Percentiles rank a stretch among this genome's conserved stretches.
Conservation (phyloP, 2,888 invertebrate genomes). For the Cheilosia variabilis region DNA sequence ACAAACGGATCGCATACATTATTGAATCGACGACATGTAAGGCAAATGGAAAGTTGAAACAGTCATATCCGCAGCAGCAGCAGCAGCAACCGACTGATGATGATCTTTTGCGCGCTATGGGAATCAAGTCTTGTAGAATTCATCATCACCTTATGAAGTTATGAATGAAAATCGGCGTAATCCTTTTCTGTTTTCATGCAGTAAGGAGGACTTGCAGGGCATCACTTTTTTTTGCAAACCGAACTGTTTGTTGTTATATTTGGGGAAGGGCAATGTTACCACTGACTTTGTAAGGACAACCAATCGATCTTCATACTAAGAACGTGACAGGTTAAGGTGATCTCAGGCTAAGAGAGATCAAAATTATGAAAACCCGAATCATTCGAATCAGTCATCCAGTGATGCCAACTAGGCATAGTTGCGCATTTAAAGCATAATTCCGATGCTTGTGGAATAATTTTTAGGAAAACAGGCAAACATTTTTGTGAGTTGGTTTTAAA, state of each 20-base stretch:
- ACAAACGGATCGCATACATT: conserved; percentile 55
- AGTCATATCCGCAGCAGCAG: conserved; percentile 53
- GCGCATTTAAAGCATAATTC: too few relatives aligned
- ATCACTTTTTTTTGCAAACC: background rate
- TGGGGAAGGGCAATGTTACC: too few relatives aligned
- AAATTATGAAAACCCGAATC: too few relatives aligned
- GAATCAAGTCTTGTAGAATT: conserved; percentile 48
- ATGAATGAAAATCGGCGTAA: conserved; percentile 56
- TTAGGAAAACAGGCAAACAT: too few relatives aligned
- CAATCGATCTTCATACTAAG: too few relatives aligned
- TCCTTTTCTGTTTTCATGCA: background rate
- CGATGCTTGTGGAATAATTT: too few relatives aligned
- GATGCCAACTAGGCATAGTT: too few relatives aligned
- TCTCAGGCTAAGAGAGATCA: too few relatives aligned
- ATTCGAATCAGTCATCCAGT: too few relatives aligned
- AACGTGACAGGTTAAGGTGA: too few relatives aligned
- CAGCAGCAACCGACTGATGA: background rate
- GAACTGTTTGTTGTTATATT: background rate
- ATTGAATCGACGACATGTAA: conserved; percentile 66
- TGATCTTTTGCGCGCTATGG: conserved; percentile 39
- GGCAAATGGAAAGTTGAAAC: conserved; percentile 70
- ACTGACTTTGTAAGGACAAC: too few relatives aligned
- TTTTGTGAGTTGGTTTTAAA: too few relatives aligned
- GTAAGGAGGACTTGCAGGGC: background rate
- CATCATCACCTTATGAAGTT: conserved; percentile 59